These are phyloP conservation scores for Pterostichus niger DNA, from an alignment of 2,888 invertebrate species.

Conservation along the genomic window DNA sequence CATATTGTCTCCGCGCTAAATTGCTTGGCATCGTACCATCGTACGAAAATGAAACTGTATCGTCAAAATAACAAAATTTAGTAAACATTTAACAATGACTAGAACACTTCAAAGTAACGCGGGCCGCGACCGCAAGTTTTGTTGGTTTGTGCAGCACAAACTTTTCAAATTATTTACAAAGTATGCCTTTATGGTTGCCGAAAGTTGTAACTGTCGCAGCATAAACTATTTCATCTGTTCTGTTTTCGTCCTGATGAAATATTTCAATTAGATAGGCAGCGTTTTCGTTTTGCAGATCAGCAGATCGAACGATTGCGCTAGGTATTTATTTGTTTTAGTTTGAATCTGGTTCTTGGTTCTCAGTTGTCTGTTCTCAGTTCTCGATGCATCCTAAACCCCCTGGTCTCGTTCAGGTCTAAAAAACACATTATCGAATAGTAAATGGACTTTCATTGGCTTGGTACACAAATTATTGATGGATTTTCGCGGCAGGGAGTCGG, in stretches of 20 bases:
- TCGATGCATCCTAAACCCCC: not conserved
- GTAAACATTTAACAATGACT: no score
- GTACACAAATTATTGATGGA: conserved; percentile 72
- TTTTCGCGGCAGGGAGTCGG: conserved; percentile 70
- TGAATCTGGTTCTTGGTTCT: not conserved
- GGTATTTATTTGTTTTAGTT: no score
- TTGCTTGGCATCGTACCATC: conserved; percentile 68
- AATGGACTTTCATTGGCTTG: conserved; percentile 70
- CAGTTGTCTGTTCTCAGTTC: conserved; percentile 5
- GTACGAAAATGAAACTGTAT: conserved; percentile 71
- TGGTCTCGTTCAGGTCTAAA: conserved; percentile 58
- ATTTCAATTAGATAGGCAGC: no score
- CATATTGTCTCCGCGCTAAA: conserved; percentile 73
- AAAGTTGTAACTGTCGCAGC: no score
- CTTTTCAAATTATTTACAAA: conserved; percentile 5
- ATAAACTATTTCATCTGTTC: no score
- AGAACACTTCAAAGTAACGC: not conserved
- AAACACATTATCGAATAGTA: conserved; percentile 71
- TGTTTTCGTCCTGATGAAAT: no score
- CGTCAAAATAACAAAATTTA: not conserved
- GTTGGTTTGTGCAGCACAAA: not conserved
- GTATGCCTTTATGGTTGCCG: not conserved
- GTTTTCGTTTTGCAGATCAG: no score
- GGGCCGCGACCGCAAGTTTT: not conserved
- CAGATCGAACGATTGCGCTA: no score